These are phyloP conservation scores for Ecliptopera silaceata DNA, from an alignment of 2,888 invertebrate genomes.

Conservation along the genomic window DNA sequence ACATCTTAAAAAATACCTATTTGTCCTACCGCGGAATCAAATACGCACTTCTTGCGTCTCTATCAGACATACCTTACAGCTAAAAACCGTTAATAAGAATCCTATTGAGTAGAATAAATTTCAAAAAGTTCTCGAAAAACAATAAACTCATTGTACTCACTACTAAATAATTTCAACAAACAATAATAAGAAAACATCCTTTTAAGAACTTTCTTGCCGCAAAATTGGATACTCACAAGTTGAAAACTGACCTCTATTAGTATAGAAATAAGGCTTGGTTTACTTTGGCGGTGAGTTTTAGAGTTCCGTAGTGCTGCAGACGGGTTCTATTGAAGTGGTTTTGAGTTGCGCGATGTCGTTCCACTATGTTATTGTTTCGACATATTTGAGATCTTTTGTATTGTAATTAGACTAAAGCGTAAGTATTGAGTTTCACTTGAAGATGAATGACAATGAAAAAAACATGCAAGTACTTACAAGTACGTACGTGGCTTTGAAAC, in stretches of 20 bases:
- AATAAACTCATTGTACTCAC: conserved; percentile 23
- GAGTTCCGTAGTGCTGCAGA: conserved; percentile 26
- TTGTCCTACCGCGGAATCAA: not conserved
- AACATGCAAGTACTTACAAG: not conserved
- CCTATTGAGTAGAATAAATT: not conserved
- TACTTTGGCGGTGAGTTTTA: conserved; percentile 9
- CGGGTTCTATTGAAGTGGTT: conserved; percentile 56
- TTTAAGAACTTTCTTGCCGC: conserved; percentile 46
- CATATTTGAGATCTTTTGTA: conserved; percentile 54
- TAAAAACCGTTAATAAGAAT: not conserved
- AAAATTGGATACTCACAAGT: conserved; percentile 22
- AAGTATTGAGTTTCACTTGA: conserved; percentile 24
- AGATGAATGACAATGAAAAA: not conserved
- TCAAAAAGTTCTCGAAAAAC: not conserved
- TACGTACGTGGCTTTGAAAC: too few relatives aligned
- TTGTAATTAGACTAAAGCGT: conserved; percentile 41
- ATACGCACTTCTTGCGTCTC: not conserved
- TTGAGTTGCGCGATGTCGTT: conserved; percentile 54
- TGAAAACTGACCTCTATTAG: conserved; percentile 21
- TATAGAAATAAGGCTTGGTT: conserved; percentile 22
- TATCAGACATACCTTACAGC: not conserved
- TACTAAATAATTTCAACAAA: conserved; percentile 35
- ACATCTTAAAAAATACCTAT: not conserved
- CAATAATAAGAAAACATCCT: conserved; percentile 55
- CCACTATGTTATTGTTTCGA: conserved; percentile 64